These are phyloP conservation scores for Meganola albula DNA, from an alignment of 2,888 invertebrate genomes.

Conservation along the genomic window DNA sequence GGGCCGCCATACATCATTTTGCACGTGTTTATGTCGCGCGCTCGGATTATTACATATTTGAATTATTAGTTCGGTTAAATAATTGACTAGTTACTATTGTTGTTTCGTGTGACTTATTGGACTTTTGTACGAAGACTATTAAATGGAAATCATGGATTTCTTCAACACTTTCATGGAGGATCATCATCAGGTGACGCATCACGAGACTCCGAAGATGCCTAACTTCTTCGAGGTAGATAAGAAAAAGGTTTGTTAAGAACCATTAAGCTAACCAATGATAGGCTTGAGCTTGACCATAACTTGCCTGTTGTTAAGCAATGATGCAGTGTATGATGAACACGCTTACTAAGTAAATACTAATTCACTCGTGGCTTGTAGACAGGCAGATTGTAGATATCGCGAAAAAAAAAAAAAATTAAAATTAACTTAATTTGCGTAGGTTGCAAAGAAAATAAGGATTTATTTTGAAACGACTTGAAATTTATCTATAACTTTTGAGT, in stretches of 20 bases:
- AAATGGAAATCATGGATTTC: slow-evolving; percentile 68
- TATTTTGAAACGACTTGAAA: too few relatives aligned
- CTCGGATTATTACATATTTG: slow-evolving; percentile 33
- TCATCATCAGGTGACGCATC: slow-evolving; percentile 42
- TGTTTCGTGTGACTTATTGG: slow-evolving; percentile 39
- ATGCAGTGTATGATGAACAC: too few relatives aligned
- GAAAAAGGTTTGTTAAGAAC: slow-evolving; percentile 59
- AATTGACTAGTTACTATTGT: slow-evolving; percentile 24
- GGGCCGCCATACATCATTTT: slow-evolving; percentile 50
- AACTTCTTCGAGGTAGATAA: slow-evolving; percentile 71
- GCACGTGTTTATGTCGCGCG: slow-evolving; percentile 60
- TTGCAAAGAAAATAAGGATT: too few relatives aligned
- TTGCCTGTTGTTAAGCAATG: too few relatives aligned
- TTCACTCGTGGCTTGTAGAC: too few relatives aligned
- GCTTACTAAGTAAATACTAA: too few relatives aligned
- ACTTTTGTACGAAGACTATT: slow-evolving; percentile 31
- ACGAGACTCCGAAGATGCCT: slow-evolving; percentile 60
- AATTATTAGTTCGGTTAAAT: slow-evolving; percentile 34
- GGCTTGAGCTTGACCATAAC: too few relatives aligned
- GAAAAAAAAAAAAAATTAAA: too few relatives aligned
- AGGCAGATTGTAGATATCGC: too few relatives aligned
- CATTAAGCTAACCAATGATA: too few relatives aligned
- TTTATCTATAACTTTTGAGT: too few relatives aligned
- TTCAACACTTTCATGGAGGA: slow-evolving; percentile 62
- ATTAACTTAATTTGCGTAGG: too few relatives aligned